phyloP scores from a whole-genome alignment of 2,888 invertebrate species.

The Chymomyza amoena region DNA sequence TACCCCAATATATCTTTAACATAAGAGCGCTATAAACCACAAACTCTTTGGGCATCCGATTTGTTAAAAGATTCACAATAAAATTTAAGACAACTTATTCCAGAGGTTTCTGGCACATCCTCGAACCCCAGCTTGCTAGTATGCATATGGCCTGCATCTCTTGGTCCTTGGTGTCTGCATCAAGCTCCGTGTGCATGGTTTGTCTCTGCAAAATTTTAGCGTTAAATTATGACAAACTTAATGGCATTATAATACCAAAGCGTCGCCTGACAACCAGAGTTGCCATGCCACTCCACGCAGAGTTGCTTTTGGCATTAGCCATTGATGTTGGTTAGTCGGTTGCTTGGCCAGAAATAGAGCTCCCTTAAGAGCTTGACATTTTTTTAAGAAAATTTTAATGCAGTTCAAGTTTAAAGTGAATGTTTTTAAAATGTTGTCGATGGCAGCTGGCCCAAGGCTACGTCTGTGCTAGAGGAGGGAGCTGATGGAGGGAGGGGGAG shows the following conservation, averaged over 20 bases:
- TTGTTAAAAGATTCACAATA: too few species aligned
- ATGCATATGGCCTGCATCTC: slow-evolving; percentile 12
- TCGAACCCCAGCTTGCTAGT: neutral
- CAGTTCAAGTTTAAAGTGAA: neutral
- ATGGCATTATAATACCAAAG: slow-evolving; percentile 72
- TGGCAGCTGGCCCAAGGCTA: slow-evolving; percentile 40
- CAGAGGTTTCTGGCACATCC: neutral
- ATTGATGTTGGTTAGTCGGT: neutral
- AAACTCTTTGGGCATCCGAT: too few species aligned
- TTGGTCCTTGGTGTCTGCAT: slow-evolving; percentile 8
- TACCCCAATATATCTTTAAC: too few species aligned
- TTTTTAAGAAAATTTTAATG: neutral
- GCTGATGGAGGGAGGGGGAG: neutral
- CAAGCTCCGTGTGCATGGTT: slow-evolving; percentile 68
- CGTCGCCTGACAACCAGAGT: slow-evolving; percentile 27
- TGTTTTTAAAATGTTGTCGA: slow-evolving; percentile 27
- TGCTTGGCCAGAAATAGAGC: neutral
- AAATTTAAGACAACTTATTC: too few species aligned
- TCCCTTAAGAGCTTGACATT: slow-evolving; percentile 17
- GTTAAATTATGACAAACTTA: slow-evolving; percentile 74
- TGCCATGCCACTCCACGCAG: neutral
- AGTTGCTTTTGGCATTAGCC: slow-evolving; percentile 35
- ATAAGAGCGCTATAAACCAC: too few species aligned
- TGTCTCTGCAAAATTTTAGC: slow-evolving; percentile 58
- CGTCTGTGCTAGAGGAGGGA: neutral